These are phyloP conservation scores for Leucoraja ocellata DNA, from an alignment of 2,797 vertebrate species.

Conservation along the genomic window DNA sequence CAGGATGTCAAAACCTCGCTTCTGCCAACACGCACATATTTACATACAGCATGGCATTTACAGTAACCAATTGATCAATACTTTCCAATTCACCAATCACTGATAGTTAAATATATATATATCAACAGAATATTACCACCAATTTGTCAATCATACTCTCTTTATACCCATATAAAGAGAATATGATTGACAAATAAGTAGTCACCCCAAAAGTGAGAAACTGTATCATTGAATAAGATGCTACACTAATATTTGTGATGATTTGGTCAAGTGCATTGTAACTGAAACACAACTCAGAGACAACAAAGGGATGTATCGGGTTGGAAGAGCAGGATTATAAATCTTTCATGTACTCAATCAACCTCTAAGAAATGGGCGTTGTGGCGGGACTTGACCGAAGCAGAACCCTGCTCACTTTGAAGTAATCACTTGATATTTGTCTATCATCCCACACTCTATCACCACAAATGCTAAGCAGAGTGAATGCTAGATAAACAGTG, in stretches of 20 bases:
- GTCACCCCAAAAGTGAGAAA: background rate
- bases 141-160: background rate
- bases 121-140: background rate
- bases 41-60: background rate
- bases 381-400: background rate
- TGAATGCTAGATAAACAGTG: background rate
- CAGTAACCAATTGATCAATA: background rate
- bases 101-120: background rate
- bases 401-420: background rate
- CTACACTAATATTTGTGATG: background rate
- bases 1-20: too few relatives aligned
- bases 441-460: too few relatives aligned
- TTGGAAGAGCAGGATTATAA: too few relatives aligned
- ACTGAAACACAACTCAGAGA: background rate
- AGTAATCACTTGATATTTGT: background rate
- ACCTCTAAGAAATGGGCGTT: background rate
- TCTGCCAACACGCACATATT: conserved; percentile 1
- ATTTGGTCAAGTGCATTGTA: background rate
- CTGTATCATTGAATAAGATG: background rate
- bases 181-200: background rate
- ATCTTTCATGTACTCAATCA: background rate
- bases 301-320: background rate
- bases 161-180: background rate
- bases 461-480: background rate
- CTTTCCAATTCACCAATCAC: conserved; percentile 1